A percentile compares a stretch with the other conserved stretches of the same genome.
phyloP scores from a whole-genome alignment of 1,140 invertebrate species.

The Caenorhabditis tropicalis region DNA sequence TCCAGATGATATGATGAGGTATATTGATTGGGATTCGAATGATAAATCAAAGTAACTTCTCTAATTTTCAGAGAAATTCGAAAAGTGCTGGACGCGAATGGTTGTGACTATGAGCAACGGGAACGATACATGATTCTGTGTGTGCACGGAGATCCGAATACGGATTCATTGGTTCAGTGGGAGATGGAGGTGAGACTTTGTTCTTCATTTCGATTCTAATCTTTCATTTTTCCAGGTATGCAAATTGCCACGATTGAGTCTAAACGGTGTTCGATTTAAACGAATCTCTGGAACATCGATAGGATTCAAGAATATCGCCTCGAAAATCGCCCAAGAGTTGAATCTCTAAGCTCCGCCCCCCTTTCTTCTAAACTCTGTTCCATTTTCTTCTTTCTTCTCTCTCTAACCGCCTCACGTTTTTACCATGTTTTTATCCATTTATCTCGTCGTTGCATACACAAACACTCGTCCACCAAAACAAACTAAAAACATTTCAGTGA shows the following conservation, averaged over 20 bases:
- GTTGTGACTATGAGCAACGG: slow-evolving; percentile 98
- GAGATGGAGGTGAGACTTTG: slow-evolving; percentile 88
- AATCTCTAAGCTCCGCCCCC: slow-evolving; percentile 81
- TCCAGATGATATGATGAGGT: slow-evolving; percentile 97
- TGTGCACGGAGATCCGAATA: slow-evolving; percentile 97
- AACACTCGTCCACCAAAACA: no score
- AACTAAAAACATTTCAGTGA: slow-evolving; percentile 15
- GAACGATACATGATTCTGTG: slow-evolving; percentile 95
- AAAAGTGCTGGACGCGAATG: slow-evolving; percentile 97
- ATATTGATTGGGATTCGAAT: neutral
- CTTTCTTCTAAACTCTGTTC: neutral
- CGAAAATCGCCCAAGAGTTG: slow-evolving; percentile 98
- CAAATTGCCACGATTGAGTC: slow-evolving; percentile 93
- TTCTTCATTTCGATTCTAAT: no score
- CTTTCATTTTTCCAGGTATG: slow-evolving; percentile 76
- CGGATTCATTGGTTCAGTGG: slow-evolving; percentile 98
- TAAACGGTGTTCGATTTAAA: slow-evolving; percentile 99
- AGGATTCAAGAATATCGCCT: slow-evolving; percentile 99
- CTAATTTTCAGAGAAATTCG: slow-evolving; percentile 82
- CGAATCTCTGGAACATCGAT: slow-evolving; percentile 99
- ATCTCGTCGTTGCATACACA: no score
- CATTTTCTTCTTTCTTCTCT: neutral
- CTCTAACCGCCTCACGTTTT: slow-evolving; percentile 37
- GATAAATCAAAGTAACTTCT: neutral
- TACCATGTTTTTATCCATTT: neutral